Conservation (phyloP, 2,888 invertebrate genomes). For the Ectropis crepuscularia region DNA sequence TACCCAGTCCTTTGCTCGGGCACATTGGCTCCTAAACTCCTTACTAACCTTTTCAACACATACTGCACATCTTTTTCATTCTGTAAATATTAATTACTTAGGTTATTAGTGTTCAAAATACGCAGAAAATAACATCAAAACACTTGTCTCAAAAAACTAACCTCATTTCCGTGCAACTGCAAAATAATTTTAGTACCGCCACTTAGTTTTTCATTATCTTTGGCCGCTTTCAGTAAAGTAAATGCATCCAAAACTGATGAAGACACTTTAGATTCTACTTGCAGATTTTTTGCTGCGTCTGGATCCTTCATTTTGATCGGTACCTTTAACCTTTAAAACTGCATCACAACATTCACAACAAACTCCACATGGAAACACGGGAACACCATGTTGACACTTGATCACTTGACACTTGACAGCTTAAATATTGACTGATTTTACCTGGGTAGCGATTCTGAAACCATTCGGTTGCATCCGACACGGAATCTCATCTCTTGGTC, state of each 20-base stretch:
- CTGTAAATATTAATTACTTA: slow-evolving; percentile 62
- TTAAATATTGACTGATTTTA: too few species aligned
- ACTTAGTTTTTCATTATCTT: slow-evolving; percentile 68
- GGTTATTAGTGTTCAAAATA: neutral
- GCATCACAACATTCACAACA: slow-evolving; percentile 38
- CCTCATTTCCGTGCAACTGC: slow-evolving; percentile 70
- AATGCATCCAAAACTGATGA: slow-evolving; percentile 75
- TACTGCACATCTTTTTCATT: slow-evolving; percentile 87
- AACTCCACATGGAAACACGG: slow-evolving; percentile 53
- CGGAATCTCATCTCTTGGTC: too few species aligned
- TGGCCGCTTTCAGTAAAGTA: slow-evolving; percentile 66
- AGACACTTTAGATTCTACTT: slow-evolving; percentile 58
- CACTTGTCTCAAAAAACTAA: slow-evolving; percentile 52
- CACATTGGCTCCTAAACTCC: slow-evolving; percentile 89
- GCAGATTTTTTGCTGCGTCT: slow-evolving; percentile 46
- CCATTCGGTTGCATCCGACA: too few species aligned
- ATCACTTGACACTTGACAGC: too few species aligned
- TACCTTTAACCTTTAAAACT: neutral
- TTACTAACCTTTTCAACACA: slow-evolving; percentile 87
- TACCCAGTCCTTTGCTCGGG: slow-evolving; percentile 87
- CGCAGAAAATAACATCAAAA: neutral
- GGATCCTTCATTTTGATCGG: slow-evolving; percentile 66
- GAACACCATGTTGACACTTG: neutral
- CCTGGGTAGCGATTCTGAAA: too few species aligned
- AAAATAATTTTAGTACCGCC: slow-evolving; percentile 76